Evolutionary conservation across 2,888 invertebrate species (phyloP).

Genomic region (Odiellus spinosus): DNA sequence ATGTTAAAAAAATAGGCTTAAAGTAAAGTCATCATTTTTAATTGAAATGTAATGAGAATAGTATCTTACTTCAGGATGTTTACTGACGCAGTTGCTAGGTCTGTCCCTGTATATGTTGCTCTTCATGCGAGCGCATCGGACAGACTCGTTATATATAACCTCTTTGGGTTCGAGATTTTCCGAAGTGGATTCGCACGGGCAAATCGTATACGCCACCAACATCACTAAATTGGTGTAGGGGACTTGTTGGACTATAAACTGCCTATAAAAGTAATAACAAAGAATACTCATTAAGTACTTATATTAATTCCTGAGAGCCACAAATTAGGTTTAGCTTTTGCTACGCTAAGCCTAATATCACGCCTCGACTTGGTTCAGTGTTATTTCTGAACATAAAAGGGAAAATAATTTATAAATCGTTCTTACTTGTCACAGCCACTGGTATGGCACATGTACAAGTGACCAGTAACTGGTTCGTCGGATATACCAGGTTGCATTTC

Average conservation of each 20-base stretch:
- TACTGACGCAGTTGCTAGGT: constrained; percentile 18
- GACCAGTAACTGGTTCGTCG: constrained; percentile 15
- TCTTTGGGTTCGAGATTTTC: constrained; percentile 18
- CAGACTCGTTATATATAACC: constrained; percentile 15
- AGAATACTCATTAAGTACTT: no score
- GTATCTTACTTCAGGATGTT: constrained; percentile 20
- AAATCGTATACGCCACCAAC: constrained; percentile 18
- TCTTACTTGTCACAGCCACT: constrained; percentile 19
- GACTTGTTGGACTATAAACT: constrained; percentile 20
- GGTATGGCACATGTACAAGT: constrained; percentile 15
- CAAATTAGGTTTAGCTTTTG: background rate
- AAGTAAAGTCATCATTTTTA: background rate
- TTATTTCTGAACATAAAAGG: background rate
- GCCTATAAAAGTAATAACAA: constrained; percentile 12
- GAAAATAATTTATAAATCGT: background rate
- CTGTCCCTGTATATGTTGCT: constrained; percentile 17
- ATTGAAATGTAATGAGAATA: background rate
- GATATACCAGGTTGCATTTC: constrained; percentile 18
- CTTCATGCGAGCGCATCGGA: constrained; percentile 14
- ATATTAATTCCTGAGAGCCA: background rate
- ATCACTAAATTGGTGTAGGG: constrained; percentile 21
- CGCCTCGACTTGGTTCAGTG: background rate
- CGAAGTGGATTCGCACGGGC: constrained; percentile 17
- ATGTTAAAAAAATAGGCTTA: no score
- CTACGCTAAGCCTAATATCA: background rate